These are phyloP conservation scores for Riparia riparia DNA, from an alignment of 2,113 vertebrate species.

Conservation along the genomic window DNA sequence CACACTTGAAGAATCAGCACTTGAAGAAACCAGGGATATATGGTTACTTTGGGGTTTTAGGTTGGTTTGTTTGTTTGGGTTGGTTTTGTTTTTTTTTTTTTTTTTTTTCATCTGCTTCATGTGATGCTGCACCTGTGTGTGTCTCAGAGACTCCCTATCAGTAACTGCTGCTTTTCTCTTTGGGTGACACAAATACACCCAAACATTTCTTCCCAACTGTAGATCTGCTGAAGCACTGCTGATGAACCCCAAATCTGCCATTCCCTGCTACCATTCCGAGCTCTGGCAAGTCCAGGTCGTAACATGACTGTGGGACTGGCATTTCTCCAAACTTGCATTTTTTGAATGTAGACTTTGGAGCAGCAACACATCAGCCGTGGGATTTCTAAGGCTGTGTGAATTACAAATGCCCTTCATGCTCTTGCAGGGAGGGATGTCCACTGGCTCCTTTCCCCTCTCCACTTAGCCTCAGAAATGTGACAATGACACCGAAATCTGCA, in stretches of 20 bases:
- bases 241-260: neutral
- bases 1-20: neutral
- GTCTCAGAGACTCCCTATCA: neutral
- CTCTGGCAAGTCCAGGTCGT: slow-evolving; percentile 6
- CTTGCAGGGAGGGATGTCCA: neutral
- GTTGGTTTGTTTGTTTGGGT: neutral
- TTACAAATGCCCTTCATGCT: neutral
- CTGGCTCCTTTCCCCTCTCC: neutral
- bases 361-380: neutral
- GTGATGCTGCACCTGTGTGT: neutral
- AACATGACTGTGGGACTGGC: neutral
- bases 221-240: neutral
- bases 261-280: neutral
- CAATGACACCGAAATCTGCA: neutral
- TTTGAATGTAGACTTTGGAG: neutral
- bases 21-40: neutral
- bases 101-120: neutral
- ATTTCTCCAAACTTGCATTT: neutral
- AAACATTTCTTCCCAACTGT: neutral
- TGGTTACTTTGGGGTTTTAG: neutral
- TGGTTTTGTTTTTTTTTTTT: too few relatives aligned
- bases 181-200: neutral
- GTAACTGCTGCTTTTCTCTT: neutral
- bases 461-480: neutral
- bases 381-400: neutral